phyloP scores from a whole-genome alignment of 2,797 vertebrate species.

The Notolabrus celidotus region DNA sequence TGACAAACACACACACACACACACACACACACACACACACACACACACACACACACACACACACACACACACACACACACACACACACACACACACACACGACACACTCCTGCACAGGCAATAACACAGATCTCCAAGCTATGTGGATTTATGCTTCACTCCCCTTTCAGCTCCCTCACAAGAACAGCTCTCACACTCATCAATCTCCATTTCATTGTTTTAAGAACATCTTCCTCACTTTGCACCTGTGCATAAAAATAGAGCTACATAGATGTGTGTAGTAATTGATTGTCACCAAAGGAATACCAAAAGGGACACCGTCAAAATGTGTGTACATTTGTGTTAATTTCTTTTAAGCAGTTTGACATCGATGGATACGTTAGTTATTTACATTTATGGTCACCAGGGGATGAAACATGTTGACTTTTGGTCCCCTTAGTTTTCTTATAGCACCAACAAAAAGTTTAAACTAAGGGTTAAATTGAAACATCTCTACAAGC shows the following conservation, averaged over 20 bases:
- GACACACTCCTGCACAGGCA: constrained; percentile 7
- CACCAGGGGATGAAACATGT: too few species aligned
- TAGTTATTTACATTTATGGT: too few species aligned
- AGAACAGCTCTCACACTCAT: background rate
- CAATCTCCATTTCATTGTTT: constrained; percentile 1
- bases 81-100: background rate
- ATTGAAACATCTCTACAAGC: too few species aligned
- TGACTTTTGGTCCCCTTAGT: too few species aligned
- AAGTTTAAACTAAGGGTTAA: too few species aligned
- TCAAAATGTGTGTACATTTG: too few species aligned
- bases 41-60: constrained; percentile 1
- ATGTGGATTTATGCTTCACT: constrained; percentile 18
- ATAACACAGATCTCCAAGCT: constrained; percentile 8
- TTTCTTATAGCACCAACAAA: too few species aligned
- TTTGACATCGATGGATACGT: too few species aligned
- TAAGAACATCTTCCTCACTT: background rate
- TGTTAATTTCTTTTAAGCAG: too few species aligned
- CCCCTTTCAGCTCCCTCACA: background rate
- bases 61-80: constrained; percentile 4
- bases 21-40: constrained; percentile 1
- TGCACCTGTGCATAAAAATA: background rate
- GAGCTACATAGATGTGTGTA: background rate
- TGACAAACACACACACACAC: constrained; percentile 8
- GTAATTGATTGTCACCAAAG: background rate
- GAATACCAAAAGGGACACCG: too few species aligned